These are phyloP conservation scores for Bibio marci DNA, from an alignment of 2,888 invertebrate genomes.

Conservation along the genomic window DNA sequence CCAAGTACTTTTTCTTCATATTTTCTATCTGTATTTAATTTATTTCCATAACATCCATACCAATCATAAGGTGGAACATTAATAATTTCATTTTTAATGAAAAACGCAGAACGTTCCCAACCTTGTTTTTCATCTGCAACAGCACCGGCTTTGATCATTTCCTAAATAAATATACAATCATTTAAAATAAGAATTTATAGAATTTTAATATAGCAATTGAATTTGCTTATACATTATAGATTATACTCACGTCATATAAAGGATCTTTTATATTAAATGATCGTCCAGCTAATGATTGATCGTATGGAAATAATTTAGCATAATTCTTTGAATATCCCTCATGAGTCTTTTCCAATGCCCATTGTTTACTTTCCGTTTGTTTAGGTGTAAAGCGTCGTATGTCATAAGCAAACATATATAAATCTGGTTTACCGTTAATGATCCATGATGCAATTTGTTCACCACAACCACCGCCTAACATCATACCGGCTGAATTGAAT, in stretches of 20 bases:
- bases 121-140: constrained; percentile 72
- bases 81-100: constrained; percentile 34
- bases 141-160: constrained; percentile 57
- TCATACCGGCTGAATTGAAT: constrained; percentile 84
- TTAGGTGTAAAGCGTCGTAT: constrained; percentile 64
- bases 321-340: constrained; percentile 85
- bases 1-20: constrained; percentile 54
- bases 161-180: too few relatives aligned
- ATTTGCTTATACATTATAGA: neutral
- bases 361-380: constrained; percentile 50
- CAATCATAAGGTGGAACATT: constrained; percentile 65
- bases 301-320: constrained; percentile 61
- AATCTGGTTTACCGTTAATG: constrained; percentile 58
- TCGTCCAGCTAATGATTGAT: constrained; percentile 67
- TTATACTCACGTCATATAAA: constrained; percentile 39
- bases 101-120: constrained; percentile 83
- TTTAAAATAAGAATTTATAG: too few relatives aligned
- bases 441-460: constrained; percentile 79
- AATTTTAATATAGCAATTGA: too few relatives aligned
- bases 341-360: constrained; percentile 70
- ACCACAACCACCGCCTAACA: constrained; percentile 76
- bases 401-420: constrained; percentile 77
- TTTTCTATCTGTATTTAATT: constrained; percentile 41
- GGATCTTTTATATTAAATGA: constrained; percentile 49
- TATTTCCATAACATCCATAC: constrained; percentile 62